phyloP scores from a whole-genome alignment of 2,113 vertebrate species.

The Ceyx cyanopectus region DNA sequence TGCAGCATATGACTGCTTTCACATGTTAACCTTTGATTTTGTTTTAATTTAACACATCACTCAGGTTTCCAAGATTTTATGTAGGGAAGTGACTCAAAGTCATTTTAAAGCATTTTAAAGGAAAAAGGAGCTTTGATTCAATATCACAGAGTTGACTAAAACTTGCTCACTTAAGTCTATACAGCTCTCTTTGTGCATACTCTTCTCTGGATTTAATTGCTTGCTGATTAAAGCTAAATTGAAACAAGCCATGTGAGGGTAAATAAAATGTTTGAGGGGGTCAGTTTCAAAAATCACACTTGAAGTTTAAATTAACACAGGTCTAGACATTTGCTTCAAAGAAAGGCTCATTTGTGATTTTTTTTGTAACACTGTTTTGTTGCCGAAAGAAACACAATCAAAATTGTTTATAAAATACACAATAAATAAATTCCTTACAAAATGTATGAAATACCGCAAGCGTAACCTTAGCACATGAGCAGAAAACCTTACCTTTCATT shows the following conservation, averaged over 20 bases:
- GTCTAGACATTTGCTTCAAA: background rate
- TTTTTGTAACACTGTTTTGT: background rate
- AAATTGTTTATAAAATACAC: background rate
- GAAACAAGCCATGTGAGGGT: background rate
- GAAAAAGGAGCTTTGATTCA: background rate
- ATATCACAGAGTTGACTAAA: background rate
- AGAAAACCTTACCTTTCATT: background rate
- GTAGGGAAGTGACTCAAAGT: conserved; percentile 1
- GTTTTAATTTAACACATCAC: conserved; percentile 38
- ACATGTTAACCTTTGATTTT: conserved; percentile 41
- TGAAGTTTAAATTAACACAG: background rate
- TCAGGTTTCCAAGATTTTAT: conserved; percentile 11
- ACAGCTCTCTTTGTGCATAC: background rate
- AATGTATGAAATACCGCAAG: background rate
- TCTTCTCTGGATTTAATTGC: background rate
- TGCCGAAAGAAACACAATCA: background rate
- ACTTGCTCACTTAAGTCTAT: background rate
- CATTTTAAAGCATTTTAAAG: background rate
- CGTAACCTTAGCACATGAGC: background rate
- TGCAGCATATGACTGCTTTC: conserved; percentile 17
- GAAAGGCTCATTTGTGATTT: background rate
- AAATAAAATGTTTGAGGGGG: background rate
- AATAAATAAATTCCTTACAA: background rate
- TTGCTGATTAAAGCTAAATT: background rate
- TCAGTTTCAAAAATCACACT: background rate